Base-by-base conservation (phyloP, 1,140 invertebrate genomes). In the Lycorma delicatula region DNA sequence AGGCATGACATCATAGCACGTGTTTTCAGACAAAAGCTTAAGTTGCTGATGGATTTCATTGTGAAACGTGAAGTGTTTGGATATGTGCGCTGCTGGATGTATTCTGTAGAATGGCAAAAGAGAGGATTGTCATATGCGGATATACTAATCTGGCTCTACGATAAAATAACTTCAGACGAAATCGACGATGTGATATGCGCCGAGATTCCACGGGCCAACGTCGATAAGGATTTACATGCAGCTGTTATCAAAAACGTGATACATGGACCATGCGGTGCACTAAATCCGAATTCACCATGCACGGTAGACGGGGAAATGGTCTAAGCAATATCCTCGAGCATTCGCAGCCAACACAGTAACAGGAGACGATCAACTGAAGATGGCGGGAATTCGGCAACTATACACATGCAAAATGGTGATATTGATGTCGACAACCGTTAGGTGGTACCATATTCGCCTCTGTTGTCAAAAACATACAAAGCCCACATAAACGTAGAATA, bases 91-190 rank as follows among this genome's bases (percentile, higher is more conserved):
- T 71, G 70, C 27, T 68, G 63, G 31, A 63, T 74, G 58, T 72
- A 72, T 56, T 60, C 67, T 22, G 66, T 76, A 16, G 75, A 79
- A 63, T 79, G 71, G 61, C 75, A 79, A 64, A 79, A 79, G 63
- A 64, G 74, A 58, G 74, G 76, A 74, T 47, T 74, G 11, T 72
- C 65, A 41, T 60, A 65, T 59, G 60, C 58, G 22, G 73, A 76
- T 70, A 44, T 54, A 61, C 61, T 77, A 4, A 44, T 64, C 52
- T 63, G 62, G 61, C 54, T 65, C 16, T 23, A 27, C 12, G 34
- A 63, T 7, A 61, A 59, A 63, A 64, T 63, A 13, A 31, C 9
- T 9, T 31, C 58, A 51, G 51, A 66, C 55, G 41, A 64, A 53
- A 64, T 66, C 44, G 61, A 66, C 56, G 57, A 26, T 31, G 49